Base-by-base conservation (phyloP, 2,113 vertebrate species). In the Anhinga anhinga region DNA sequence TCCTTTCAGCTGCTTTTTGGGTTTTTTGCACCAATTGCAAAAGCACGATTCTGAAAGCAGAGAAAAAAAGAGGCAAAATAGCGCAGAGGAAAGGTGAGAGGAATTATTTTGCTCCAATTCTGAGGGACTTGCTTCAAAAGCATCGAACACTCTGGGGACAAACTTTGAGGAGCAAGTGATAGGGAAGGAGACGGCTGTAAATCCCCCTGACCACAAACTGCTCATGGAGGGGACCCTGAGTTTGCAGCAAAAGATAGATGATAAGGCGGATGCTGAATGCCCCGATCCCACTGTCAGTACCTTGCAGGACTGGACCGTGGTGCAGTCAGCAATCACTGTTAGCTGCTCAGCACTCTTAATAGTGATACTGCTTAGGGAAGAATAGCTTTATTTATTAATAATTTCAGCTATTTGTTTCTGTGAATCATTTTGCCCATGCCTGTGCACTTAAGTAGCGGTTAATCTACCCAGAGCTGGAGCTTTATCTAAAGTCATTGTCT, bases 181-280 rank as follows among this genome's bases (percentile, higher is more conserved):
- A 80, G 71, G 44, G 40, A 59, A 45, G 32, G 42, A 70, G 34
- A 7, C 2, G 13, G 15, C 7, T 63, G 19, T 56, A 38, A 71
- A 52, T 52, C 25, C 10, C 21, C 15, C 26, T 38, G 10, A 23
- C 16, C 34, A 56, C 42, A 38, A 45, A 53, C 3, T 67, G 38
- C 21, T 80, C 25, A 15, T 0, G 9, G 55, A 69, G 27, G 6
- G 13, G 14, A 34, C 78, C 78, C 44, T 0, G 0, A 42, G 36
- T 58, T 70, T 62, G 32, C 45, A 63, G 38, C 2, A 7, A 53
- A 62, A 63, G 15, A 18, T 12, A 53, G 38, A 27, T 3, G 8
- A 11, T 67, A 34, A 50, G n/a, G 30, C 1, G 2, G 17, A 15
- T 38, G 8, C 20, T 34, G 42, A 38, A 27, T 0, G 0, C 16